Evolutionary conservation across 2,888 invertebrate species (phyloP).

Genomic region (Cheilosia impressa): DNA sequence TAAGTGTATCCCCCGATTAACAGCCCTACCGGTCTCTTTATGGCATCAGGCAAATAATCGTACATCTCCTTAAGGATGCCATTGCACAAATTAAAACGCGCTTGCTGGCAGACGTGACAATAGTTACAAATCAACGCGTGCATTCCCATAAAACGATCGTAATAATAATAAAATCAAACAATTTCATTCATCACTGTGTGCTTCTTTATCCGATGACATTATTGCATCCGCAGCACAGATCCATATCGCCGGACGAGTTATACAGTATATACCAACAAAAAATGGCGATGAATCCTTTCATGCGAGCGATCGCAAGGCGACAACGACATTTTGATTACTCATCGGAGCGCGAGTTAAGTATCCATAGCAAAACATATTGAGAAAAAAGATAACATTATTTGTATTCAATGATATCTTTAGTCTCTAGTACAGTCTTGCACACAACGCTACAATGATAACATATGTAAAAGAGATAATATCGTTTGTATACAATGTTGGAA

Average conservation of each 20-base stretch:
- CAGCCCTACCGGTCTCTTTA: conserved; percentile 43
- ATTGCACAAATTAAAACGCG: conserved; percentile 63
- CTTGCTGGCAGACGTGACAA: conserved; percentile 53
- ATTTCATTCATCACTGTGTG: conserved; percentile 69
- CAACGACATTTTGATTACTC: conserved; percentile 72
- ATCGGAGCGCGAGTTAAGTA: too few species aligned
- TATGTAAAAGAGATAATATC: too few species aligned
- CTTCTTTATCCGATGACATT: conserved; percentile 69
- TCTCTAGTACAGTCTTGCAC: too few species aligned
- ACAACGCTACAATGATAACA: too few species aligned
- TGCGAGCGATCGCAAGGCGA: conserved; percentile 43
- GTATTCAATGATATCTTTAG: too few species aligned
- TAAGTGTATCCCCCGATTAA: conserved; percentile 54
- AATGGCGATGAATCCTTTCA: conserved; percentile 44
- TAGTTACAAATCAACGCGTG: conserved; percentile 59
- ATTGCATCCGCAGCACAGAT: conserved; percentile 68
- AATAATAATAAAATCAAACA: conserved; percentile 72
- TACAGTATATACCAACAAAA: conserved; percentile 30
- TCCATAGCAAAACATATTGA: too few species aligned
- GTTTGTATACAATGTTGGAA: too few species aligned
- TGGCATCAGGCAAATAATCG: conserved; percentile 58
- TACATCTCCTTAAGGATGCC: conserved; percentile 62
- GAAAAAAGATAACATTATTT: too few species aligned
- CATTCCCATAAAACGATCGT: conserved; percentile 55
- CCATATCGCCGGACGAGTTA: conserved; percentile 48